Percentiles rank a stretch among this genome's conserved stretches.
Evolutionary conservation across 1,140 invertebrate species (phyloP).

Genomic region (Hylaeus anthracinus): DNA sequence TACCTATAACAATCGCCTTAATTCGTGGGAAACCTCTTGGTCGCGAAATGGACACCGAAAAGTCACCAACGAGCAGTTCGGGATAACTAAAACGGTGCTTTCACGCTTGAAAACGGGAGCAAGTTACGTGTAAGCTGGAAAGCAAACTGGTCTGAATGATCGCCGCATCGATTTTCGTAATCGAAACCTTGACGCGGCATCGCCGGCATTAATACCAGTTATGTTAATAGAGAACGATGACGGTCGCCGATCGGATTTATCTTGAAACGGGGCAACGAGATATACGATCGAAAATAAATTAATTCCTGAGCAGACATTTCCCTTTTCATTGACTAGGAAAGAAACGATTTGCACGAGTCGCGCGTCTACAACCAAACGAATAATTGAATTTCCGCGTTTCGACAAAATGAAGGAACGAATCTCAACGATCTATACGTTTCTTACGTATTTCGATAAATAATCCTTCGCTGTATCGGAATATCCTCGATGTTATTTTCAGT

Average conservation of each 20-base stretch:
- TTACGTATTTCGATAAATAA: too few species aligned
- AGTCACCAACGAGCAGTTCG: background rate
- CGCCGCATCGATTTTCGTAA: constrained; percentile 27
- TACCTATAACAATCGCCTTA: too few species aligned
- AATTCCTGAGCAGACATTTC: background rate
- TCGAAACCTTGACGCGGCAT: constrained; percentile 16
- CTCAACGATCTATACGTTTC: too few species aligned
- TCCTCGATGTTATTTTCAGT: background rate
- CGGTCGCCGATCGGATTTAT: constrained; percentile 15
- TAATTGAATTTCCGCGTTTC: too few species aligned
- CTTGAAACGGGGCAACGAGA: background rate
- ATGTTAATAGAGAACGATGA: constrained; percentile 33
- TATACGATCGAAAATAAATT: background rate
- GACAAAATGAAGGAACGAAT: too few species aligned
- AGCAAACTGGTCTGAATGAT: background rate
- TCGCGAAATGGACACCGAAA: too few species aligned
- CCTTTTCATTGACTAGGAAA: background rate
- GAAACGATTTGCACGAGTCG: too few species aligned
- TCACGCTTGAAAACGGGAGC: background rate
- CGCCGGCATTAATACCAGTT: constrained; percentile 37
- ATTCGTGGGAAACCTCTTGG: too few species aligned
- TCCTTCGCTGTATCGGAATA: background rate
- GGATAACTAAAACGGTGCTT: background rate
- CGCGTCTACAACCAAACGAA: too few species aligned
- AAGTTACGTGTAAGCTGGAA: background rate